phyloP scores from a whole-genome alignment of 2,113 vertebrate species.

The Tauraco erythrolophus region DNA sequence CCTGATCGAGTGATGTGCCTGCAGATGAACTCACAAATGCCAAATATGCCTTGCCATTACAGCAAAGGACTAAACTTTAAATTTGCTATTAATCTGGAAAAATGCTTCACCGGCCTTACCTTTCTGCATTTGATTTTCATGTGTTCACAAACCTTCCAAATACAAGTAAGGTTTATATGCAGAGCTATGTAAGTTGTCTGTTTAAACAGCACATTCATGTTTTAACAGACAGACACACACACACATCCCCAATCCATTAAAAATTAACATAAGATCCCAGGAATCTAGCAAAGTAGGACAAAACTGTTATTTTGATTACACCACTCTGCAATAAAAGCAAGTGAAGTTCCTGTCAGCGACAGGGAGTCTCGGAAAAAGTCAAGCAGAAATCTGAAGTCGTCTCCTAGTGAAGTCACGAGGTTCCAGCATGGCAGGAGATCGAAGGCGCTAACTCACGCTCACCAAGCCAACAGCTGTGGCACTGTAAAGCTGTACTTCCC shows the following conservation, averaged over 20 bases:
- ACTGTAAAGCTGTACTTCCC: neutral
- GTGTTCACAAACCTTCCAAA: neutral
- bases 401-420: neutral
- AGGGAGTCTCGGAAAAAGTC: neutral
- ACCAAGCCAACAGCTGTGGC: neutral
- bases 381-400: neutral
- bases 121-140: neutral
- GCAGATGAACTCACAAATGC: neutral
- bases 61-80: neutral
- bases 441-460: neutral
- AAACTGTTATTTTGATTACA: neutral
- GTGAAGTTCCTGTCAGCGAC: neutral
- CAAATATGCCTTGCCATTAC: neutral
- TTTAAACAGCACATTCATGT: neutral
- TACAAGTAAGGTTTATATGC: neutral
- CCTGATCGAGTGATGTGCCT: neutral
- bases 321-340: neutral
- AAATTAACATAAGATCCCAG: neutral
- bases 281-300: neutral
- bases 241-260: fast-evolving
- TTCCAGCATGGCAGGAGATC: neutral
- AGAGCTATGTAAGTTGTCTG: fast-evolving
- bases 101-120: neutral
- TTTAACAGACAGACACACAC: neutral
- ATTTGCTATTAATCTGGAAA: neutral